These are phyloP conservation scores for Heliconius nattereri DNA, from an alignment of 1,140 invertebrate genomes.

Conservation along the genomic window DNA sequence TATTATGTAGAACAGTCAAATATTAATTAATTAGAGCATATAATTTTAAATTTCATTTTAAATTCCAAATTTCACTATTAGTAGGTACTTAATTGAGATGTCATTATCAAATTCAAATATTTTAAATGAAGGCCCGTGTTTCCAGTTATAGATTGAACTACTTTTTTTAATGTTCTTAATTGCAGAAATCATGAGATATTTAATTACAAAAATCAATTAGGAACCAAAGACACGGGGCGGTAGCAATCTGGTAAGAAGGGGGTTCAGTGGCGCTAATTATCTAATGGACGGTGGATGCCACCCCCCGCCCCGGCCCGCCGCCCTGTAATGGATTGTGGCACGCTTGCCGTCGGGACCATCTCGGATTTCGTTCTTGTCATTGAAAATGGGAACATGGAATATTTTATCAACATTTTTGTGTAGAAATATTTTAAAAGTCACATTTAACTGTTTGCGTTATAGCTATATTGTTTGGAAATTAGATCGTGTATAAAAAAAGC, in stretches of 20 bases:
- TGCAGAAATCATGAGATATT: constrained; percentile 24
- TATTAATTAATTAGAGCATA: constrained; percentile 5
- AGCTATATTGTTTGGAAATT: neutral
- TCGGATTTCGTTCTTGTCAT: constrained; percentile 60
- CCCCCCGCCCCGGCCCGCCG: constrained; percentile 41
- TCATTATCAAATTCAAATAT: constrained; percentile 12
- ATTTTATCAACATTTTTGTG: constrained; percentile 6
- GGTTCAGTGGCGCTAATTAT: constrained; percentile 70
- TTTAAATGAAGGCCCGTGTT: neutral
- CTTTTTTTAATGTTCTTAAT: constrained; percentile 16
- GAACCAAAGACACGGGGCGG: constrained; percentile 58
- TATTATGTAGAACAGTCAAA: neutral
- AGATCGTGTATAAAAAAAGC: neutral
- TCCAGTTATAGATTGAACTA: constrained; percentile 8
- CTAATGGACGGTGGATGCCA: constrained; percentile 63
- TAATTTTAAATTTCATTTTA: constrained; percentile 1
- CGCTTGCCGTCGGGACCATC: constrained; percentile 59
- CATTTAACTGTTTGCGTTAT: neutral
- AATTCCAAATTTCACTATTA: constrained; percentile 2
- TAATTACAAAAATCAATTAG: constrained; percentile 60
- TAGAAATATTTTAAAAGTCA: neutral
- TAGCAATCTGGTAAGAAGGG: constrained; percentile 76
- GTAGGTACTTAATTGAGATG: neutral
- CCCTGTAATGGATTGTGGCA: constrained; percentile 74
- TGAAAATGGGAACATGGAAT: constrained; percentile 26